Evolutionary conservation across 2,888 invertebrate genomes (phyloP).

Genomic region (Eupsilia transversa): DNA sequence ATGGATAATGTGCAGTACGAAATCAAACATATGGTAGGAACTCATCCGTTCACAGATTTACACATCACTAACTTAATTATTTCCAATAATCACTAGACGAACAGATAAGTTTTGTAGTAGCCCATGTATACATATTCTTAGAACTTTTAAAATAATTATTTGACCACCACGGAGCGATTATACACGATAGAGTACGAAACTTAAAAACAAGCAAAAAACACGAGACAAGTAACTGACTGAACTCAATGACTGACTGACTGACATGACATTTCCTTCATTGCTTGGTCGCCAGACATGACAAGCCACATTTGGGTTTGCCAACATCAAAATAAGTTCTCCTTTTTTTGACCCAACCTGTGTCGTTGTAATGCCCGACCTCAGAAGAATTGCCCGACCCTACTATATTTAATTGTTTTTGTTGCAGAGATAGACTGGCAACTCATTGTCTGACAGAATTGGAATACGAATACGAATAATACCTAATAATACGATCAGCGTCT

Average conservation of each 20-base stretch:
- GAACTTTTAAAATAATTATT: conserved; percentile 68
- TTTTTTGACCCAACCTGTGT: not conserved
- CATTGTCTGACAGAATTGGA: too few relatives aligned
- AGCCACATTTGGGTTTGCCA: conserved; percentile 40
- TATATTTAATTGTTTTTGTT: too few relatives aligned
- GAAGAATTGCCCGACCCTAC: too few relatives aligned
- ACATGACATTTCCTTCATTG: conserved; percentile 40
- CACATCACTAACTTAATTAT: conserved; percentile 81
- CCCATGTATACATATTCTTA: conserved; percentile 68
- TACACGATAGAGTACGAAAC: conserved; percentile 74
- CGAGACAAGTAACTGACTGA: conserved; percentile 73
- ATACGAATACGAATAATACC: too few relatives aligned
- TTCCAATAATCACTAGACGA: conserved; percentile 72
- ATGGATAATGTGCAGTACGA: conserved; percentile 76
- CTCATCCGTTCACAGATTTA: conserved; percentile 86
- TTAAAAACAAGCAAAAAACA: conserved; percentile 78
- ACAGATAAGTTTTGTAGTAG: conserved; percentile 66
- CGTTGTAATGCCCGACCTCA: not conserved
- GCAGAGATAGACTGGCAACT: too few relatives aligned
- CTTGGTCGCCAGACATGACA: conserved; percentile 41
- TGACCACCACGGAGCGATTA: conserved; percentile 78
- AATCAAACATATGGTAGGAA: conserved; percentile 87
- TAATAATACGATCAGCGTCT: too few relatives aligned
- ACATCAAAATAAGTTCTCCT: conserved; percentile 8
- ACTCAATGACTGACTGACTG: conserved; percentile 63